Evolutionary conservation across 2,888 invertebrate genomes (phyloP).

Genomic region (Horisme vitalbata): DNA sequence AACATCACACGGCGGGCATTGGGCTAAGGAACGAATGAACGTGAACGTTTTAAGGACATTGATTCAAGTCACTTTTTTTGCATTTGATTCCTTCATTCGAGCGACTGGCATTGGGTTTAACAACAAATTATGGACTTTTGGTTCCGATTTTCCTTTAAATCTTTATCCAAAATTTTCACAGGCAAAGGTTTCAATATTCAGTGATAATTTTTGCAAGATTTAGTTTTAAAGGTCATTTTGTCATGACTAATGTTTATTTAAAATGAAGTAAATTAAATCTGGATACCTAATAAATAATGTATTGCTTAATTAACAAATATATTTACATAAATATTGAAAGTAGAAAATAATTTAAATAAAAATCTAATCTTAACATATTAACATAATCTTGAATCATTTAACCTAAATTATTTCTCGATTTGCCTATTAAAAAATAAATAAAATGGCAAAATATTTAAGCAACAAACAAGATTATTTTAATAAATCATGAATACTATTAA

Average conservation of each 20-base stretch:
- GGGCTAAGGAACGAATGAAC: constrained; percentile 7
- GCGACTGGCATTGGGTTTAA: no score
- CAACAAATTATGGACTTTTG: no score
- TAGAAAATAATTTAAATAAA: not conserved
- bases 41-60: not conserved
- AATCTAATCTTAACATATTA: not conserved
- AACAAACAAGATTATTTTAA: constrained; percentile 15
- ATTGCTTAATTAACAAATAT: not conserved
- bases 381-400: constrained; percentile 16
- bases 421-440: constrained; percentile 1
- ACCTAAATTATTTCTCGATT: constrained; percentile 9
- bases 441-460: constrained; percentile 2
- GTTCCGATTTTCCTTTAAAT: no score
- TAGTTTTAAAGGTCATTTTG: no score
- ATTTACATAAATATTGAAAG: not conserved
- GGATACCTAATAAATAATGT: no score
- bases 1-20: constrained; percentile 48
- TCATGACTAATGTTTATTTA: no score
- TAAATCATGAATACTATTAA: constrained; percentile 20
- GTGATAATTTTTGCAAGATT: no score
- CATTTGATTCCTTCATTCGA: no score
- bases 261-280: no score
- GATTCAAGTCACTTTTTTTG: no score
- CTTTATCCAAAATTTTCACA: no score
- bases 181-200: no score